Base-by-base conservation (phyloP, 2,888 invertebrate genomes). In the Dicycla oo region DNA sequence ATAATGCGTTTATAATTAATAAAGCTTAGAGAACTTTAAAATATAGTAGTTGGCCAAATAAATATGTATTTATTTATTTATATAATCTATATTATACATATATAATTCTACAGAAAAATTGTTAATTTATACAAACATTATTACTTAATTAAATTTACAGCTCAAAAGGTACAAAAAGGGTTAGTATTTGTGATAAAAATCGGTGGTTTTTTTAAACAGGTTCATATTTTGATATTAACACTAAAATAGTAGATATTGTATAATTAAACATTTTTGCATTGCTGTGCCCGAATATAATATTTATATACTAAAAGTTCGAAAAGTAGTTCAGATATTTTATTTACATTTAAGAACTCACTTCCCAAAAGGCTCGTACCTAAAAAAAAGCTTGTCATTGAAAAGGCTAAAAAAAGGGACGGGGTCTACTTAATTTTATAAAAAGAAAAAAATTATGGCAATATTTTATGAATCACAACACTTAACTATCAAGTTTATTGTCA, bases 401-500 rank as follows among this genome's bases (percentile, higher is more conserved):
- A 62, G 34, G 63, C 62, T 18, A 64, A 67, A 56, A 54, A 83
- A 53, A 54, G 53, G 69, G 73, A 78, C 73, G 62, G 74, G 73
- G 11, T 69, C 30, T 69, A 69, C 10, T 38, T 51, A 53, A 58
- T 56, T 66, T n/a, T 0, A 34, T 68, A 71, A 66, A 67, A 49
- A 23, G 2, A 63, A 69, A 56, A 69, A 62, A 47, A 57, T 47
- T 79, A 77, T 76, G 76, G 79, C 75, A 78, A 78, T 81, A 73
- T 79, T 70, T 73, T 73, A 73, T 71, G 65, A 72, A 73, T 84
- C 74, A 82, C 80, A 78, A 85, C 69, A 66, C 82, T 80, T 82
- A 84, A 47, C 78, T 86, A 83, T 53, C 61, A 82, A 75, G 53
- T 73, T 85, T 86, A 87, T 86, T 85, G 87, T 86, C 87, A 73